Conservation (phyloP, 2,113 vertebrate species). For the Pygoscelis antarcticus region DNA sequence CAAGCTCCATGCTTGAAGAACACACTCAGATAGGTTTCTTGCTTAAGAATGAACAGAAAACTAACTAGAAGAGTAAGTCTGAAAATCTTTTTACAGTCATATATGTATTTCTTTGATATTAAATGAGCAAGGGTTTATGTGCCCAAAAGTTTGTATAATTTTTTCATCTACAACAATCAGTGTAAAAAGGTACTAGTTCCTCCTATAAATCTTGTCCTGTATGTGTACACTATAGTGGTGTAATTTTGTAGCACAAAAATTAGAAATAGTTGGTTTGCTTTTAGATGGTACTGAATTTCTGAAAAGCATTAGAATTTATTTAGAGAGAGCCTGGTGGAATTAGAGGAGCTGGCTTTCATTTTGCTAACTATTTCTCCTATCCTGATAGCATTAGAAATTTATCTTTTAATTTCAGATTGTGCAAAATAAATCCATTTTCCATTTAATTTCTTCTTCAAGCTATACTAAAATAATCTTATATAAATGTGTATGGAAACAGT, state of each 20-base stretch:
- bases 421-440: background rate
- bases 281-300: background rate
- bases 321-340: background rate
- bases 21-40: background rate
- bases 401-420: background rate
- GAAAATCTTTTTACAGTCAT: background rate
- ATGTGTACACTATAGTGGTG: background rate
- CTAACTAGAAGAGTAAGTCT: background rate
- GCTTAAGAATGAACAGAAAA: background rate
- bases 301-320: background rate
- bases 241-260: background rate
- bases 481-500: background rate
- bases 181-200: background rate
- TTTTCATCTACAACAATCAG: background rate
- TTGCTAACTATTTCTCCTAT: background rate
- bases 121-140: background rate
- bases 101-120: background rate
- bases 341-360: background rate
- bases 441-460: background rate
- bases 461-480: background rate
- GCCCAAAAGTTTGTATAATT: background rate
- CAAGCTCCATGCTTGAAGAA: background rate
- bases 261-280: background rate
- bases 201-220: background rate
- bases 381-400: background rate